These are phyloP conservation scores for Pseudomyrmex gracilis DNA, from an alignment of 1,140 invertebrate species.

Conservation along the genomic window DNA sequence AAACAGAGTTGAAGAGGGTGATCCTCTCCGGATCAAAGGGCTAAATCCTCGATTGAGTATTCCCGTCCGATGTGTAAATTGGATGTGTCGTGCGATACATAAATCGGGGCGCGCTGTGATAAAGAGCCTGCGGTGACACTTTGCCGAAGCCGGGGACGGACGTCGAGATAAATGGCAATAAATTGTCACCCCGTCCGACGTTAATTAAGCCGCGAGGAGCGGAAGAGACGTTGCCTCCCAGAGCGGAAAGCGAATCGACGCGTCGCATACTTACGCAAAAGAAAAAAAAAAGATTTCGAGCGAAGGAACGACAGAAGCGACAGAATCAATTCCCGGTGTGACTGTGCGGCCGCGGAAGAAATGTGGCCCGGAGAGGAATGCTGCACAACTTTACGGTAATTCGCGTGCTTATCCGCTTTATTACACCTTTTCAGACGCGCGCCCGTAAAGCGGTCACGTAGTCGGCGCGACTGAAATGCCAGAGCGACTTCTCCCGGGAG, in stretches of 20 bases:
- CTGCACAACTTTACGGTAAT: constrained; percentile 67
- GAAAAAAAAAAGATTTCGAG: neutral
- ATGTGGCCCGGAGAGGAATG: constrained; percentile 55
- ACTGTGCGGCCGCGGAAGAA: constrained; percentile 29
- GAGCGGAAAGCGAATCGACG: too few species aligned
- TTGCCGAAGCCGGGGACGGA: neutral
- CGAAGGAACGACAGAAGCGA: neutral
- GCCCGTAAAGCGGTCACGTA: neutral
- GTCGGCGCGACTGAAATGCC: neutral
- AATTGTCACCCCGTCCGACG: neutral
- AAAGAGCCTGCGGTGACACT: constrained; percentile 12
- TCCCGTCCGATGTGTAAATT: constrained; percentile 27
- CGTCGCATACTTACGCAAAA: too few species aligned
- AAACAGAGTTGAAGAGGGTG: constrained; percentile 7
- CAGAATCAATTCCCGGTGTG: constrained; percentile 7
- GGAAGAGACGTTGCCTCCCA: neutral
- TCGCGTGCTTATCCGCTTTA: constrained; percentile 23
- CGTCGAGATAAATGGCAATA: constrained; percentile 1
- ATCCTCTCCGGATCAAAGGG: constrained; percentile 40
- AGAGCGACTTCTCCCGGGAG: neutral
- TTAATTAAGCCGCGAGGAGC: neutral
- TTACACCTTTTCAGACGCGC: constrained; percentile 26
- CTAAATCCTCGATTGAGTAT: constrained; percentile 23
- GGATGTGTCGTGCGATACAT: constrained; percentile 27
- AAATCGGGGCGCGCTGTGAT: constrained; percentile 27